Conservation (phyloP, 2,888 invertebrate genomes). For the Diarsia brunnea region DNA sequence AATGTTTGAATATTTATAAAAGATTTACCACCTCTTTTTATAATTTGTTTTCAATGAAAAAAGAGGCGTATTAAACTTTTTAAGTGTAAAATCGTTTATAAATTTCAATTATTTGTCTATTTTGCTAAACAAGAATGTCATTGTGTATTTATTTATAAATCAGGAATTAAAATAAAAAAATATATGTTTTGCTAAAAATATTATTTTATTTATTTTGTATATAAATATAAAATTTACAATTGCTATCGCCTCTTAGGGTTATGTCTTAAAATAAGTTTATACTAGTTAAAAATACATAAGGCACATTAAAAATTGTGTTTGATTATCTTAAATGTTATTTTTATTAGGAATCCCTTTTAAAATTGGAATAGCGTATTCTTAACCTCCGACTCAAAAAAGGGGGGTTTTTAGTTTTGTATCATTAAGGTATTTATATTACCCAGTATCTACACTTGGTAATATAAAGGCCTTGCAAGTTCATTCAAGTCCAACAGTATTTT, state of each 20-base stretch:
- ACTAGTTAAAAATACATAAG: constrained; percentile 37
- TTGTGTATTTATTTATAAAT: neutral
- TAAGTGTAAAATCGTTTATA: constrained; percentile 9
- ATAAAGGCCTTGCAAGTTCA: neutral
- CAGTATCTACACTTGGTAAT: neutral
- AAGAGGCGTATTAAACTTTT: constrained; percentile 3
- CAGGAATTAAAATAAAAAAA: constrained; percentile 15
- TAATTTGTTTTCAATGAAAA: neutral
- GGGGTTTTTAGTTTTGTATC: neutral
- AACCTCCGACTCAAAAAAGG: neutral
- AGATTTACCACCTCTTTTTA: constrained; percentile 4
- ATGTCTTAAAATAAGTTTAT: constrained; percentile 38
- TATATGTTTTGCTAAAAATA: constrained; percentile 15
- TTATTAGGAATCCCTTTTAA: neutral
- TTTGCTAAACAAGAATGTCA: neutral
- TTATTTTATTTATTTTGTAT: constrained; percentile 55
- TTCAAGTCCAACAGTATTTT: neutral
- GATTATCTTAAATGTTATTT: neutral
- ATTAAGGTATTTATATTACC: too few species aligned
- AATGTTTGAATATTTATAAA: neutral
- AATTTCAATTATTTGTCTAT: constrained; percentile 2
- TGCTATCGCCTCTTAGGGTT: constrained; percentile 25
- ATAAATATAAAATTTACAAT: constrained; percentile 52
- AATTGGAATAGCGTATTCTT: neutral
- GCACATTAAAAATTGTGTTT: constrained; percentile 22